Evolutionary conservation across 1,140 invertebrate species (phyloP), one percentile per base, ranked within the genome.

Genomic region (Meteorus sp.): DNA sequence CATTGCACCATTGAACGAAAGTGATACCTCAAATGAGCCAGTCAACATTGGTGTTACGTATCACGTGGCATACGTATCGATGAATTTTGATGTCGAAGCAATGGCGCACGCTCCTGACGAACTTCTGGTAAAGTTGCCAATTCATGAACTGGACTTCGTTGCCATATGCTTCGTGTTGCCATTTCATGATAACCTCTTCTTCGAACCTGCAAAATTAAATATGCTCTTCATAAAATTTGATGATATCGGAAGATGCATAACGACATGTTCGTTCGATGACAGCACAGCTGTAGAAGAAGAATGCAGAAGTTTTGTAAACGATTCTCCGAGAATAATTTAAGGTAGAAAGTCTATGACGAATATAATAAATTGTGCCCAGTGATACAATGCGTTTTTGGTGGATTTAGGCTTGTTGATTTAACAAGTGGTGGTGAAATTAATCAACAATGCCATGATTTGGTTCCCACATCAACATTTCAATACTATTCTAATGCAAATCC

Each of bases 141-240:
- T 54, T 81, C 78, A 62, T 80, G 78, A 44, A 75, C 67, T 7
- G 78, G 73, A 66, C 72, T 76, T 56, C 71, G 72, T 60, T 77
- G 77, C 68, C 73, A 77, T 70, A 77, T 66, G 56, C 70, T 78
- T 60, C 66, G 69, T 20, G 73, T 77, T 37, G 69, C 64, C 52
- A 66, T 70, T 66, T 79, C 79, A 41, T 76, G 73, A 51, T 78
- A 76, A 50, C 76, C 75, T 59, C 74, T 63, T 63, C 72, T 70
- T 59, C 56, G 71, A 61, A 80, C 70, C 78, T 79, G 27, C 6
- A 31, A 53, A 33, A n/a, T 11, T 19, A 17, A 43, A 17, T n/a
- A n/a, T n/a, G n/a, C 13, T 7, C 3, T 0, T 31, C 13, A 19
- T 17, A 19, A 31, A 31, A 19, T 8, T 33, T 17, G 4, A 4